These are phyloP conservation scores for Gallinago nigripennis DNA, from an alignment of 2,797 vertebrate genomes.

Conservation along the genomic window DNA sequence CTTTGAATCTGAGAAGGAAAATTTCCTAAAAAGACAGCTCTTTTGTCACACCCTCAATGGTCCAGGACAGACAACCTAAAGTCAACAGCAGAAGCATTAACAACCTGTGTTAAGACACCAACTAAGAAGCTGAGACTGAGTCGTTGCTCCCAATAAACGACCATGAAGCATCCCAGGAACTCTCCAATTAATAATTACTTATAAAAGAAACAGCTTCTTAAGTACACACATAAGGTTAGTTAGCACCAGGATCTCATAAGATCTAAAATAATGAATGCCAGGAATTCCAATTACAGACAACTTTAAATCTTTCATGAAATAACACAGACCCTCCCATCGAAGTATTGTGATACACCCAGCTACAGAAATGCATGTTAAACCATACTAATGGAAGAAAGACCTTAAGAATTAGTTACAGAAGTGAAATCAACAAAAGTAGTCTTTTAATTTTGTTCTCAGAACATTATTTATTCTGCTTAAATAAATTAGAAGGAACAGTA, in stretches of 20 bases:
- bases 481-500: not conserved
- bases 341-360: not conserved
- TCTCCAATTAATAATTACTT: not conserved
- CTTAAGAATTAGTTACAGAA: not conserved
- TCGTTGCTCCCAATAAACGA: not conserved
- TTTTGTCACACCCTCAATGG: not conserved
- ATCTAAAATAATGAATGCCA: not conserved
- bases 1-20: not conserved
- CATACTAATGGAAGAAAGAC: not conserved
- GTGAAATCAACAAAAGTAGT: not conserved
- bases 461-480: not conserved
- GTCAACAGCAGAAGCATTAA: not conserved
- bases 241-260: not conserved
- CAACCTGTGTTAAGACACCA: not conserved
- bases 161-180: not conserved
- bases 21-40: not conserved
- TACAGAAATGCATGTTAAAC: not conserved
- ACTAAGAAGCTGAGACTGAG: not conserved
- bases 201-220: not conserved
- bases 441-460: not conserved
- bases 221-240: not conserved
- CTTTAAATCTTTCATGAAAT: not conserved
- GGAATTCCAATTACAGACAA: not conserved
- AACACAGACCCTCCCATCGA: fast-evolving
- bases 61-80: not conserved